Evolutionary conservation across 2,113 vertebrate species (phyloP).

Genomic region (Psittacara wagleri): DNA sequence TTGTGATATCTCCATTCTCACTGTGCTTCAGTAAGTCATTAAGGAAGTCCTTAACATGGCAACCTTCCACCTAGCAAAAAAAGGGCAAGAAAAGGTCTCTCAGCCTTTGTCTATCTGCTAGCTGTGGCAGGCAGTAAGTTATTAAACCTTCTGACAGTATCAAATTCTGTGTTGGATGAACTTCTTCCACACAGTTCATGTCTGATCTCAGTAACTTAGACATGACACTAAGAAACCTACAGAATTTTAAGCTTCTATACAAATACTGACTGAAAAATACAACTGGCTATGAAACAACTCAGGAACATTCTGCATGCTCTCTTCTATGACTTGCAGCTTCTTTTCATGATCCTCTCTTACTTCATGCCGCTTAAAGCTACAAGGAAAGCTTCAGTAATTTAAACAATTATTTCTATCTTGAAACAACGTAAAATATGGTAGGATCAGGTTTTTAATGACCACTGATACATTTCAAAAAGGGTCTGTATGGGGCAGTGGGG

Average conservation of each 20-base stretch:
- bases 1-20: neutral
- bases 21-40: neutral
- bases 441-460: neutral
- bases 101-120: neutral
- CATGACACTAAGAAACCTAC: neutral
- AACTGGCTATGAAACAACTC: neutral
- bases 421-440: neutral
- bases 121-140: neutral
- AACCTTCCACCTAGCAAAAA: neutral
- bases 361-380: neutral
- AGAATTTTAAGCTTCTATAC: neutral
- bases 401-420: neutral
- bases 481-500: too few species aligned
- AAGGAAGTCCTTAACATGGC: neutral
- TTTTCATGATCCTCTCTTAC: neutral
- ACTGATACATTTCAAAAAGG: neutral
- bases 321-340: neutral
- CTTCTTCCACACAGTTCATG: neutral
- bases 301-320: neutral
- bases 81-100: neutral
- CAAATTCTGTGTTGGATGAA: neutral
- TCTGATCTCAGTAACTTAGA: neutral
- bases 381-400: neutral
- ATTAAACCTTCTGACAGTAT: neutral
- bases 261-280: neutral